A percentile compares a stretch with the other conserved stretches of the same genome.
Evolutionary conservation across 2,797 vertebrate species (phyloP).

Genomic region (Cyclura pinguis): DNA sequence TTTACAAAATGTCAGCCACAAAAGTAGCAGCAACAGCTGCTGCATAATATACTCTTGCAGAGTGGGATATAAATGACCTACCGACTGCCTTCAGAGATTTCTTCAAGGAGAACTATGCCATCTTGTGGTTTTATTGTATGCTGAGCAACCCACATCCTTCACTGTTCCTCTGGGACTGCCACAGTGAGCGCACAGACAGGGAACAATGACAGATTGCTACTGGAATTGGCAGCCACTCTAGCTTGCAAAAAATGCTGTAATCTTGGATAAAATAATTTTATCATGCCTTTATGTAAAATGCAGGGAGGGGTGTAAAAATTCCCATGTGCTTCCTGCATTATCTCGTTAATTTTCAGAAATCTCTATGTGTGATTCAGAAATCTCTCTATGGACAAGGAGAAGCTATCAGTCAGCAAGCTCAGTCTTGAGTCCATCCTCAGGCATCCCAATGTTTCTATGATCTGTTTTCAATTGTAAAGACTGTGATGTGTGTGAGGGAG

Average conservation of each 20-base stretch:
- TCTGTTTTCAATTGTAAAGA: slow-evolving; percentile 8
- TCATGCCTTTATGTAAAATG: background rate
- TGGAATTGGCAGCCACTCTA: background rate
- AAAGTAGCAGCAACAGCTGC: background rate
- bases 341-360: slow-evolving; percentile 23
- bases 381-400: background rate
- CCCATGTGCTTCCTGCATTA: no score
- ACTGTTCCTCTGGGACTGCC: background rate
- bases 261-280: background rate
- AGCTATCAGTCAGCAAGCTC: background rate
- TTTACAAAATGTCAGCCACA: background rate
- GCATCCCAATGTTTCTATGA: background rate
- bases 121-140: slow-evolving; percentile 36
- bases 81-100: background rate
- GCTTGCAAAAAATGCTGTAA: background rate
- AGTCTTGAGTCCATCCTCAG: slow-evolving; percentile 4
- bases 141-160: background rate
- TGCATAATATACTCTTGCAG: background rate
- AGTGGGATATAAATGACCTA: background rate
- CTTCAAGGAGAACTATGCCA: slow-evolving; percentile 30
- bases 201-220: background rate
- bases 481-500: background rate
- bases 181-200: background rate
- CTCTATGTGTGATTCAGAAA: background rate
- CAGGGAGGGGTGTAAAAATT: no score